These are phyloP conservation scores for Hypomesus transpacificus DNA, from an alignment of 2,113 vertebrate species.

Conservation along the genomic window DNA sequence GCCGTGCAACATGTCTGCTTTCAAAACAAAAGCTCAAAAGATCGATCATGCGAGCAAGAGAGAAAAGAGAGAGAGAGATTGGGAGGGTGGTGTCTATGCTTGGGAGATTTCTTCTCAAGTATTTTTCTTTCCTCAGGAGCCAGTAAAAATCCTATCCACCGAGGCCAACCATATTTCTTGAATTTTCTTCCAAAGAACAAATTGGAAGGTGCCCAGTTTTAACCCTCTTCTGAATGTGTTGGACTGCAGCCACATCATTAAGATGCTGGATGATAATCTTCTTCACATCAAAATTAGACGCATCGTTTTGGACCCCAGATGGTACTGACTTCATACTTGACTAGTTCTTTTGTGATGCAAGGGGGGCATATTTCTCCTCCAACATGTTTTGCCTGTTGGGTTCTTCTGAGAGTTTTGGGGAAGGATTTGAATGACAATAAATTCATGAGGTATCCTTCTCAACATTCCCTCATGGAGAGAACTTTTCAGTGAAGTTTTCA, in stretches of 20 bases:
- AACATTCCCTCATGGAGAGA: constrained; percentile 27
- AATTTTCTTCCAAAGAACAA: constrained; percentile 53
- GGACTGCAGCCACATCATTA: constrained; percentile 45
- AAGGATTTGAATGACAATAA: constrained; percentile 26
- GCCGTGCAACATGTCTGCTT: constrained; percentile 41
- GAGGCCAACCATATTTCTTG: constrained; percentile 49
- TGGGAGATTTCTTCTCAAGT: constrained; percentile 51
- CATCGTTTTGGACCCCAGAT: constrained; percentile 49
- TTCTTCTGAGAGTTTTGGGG: constrained; percentile 18
- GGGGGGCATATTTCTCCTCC: constrained; percentile 9
- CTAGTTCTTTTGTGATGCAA: constrained; percentile 24
- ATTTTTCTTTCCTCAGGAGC: constrained; percentile 57
- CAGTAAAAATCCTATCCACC: constrained; percentile 53
- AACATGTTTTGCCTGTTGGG: constrained; percentile 36
- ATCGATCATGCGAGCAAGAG: constrained; percentile 15
- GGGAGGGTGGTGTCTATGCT: constrained; percentile 40
- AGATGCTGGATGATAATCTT: constrained; percentile 57
- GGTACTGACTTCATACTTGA: constrained; percentile 37
- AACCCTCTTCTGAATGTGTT: constrained; percentile 47
- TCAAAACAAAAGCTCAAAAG: constrained; percentile 56
- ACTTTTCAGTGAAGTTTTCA: constrained; percentile 19
- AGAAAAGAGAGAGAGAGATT: constrained; percentile 33
- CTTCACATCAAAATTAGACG: constrained; percentile 44
- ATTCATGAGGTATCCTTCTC: constrained; percentile 33
- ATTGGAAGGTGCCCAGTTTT: constrained; percentile 58